Percentiles rank a stretch among this genome's conserved stretches.
Evolutionary conservation across 2,797 vertebrate species (phyloP).

Genomic region (Bovichtus variegatus): DNA sequence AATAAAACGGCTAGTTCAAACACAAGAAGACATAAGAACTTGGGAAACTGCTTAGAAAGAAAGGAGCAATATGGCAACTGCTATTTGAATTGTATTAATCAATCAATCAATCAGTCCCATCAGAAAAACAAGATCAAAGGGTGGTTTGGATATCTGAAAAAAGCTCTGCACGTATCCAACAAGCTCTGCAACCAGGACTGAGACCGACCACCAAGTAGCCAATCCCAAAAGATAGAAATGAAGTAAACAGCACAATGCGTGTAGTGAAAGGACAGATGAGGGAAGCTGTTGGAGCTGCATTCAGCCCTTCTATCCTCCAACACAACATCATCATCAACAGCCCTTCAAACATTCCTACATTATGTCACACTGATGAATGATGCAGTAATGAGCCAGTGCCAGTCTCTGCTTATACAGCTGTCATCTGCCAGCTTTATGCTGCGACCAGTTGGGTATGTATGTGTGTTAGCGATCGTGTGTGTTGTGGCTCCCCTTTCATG

Average conservation of each 20-base stretch:
- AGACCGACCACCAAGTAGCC: neutral
- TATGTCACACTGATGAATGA: constrained; percentile 76
- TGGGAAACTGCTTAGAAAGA: neutral
- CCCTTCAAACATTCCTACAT: constrained; percentile 70
- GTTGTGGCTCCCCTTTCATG: constrained; percentile 33
- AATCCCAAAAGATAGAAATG: constrained; percentile 24
- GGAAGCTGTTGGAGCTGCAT: constrained; percentile 26
- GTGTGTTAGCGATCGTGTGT: constrained; percentile 1
- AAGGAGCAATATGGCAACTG: neutral
- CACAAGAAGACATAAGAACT: neutral
- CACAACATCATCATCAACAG: constrained; percentile 69
- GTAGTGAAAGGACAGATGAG: neutral
- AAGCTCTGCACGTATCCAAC: neutral
- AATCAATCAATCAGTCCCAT: neutral
- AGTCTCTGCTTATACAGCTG: constrained; percentile 70
- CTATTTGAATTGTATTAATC: neutral
- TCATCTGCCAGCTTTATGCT: constrained; percentile 69
- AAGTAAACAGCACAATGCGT: constrained; percentile 27
- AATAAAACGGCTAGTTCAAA: neutral
- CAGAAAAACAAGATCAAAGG: neutral
- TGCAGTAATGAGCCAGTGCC: constrained; percentile 68
- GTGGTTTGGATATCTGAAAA: neutral
- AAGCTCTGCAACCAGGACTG: neutral
- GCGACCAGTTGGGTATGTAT: constrained; percentile 27
- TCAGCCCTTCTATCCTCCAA: constrained; percentile 38